A percentile compares a stretch with the other conserved stretches of the same genome.
phyloP scores from a whole-genome alignment of 2,113 vertebrate genomes.

The Syngnathus typhle region DNA sequence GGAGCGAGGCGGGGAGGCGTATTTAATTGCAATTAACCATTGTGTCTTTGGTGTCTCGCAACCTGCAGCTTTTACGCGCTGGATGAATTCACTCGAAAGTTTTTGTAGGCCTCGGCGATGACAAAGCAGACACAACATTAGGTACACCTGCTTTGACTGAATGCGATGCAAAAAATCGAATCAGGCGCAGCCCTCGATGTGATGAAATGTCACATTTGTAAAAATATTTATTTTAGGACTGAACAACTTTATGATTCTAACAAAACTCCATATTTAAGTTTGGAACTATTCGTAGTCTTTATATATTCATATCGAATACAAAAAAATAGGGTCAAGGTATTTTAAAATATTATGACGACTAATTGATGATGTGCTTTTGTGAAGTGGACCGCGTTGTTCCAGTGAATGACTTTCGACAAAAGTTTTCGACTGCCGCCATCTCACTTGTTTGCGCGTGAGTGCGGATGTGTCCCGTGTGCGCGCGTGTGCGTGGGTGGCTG shows the following conservation, averaged over 20 bases:
- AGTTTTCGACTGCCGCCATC: not conserved
- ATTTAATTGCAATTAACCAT: conserved; percentile 75
- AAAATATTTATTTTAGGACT: too few species aligned
- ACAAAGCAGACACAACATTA: not conserved
- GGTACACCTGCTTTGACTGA: conserved; percentile 2
- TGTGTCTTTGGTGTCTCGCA: conserved; percentile 64
- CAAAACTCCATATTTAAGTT: too few species aligned
- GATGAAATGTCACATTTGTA: too few species aligned
- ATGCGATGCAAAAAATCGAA: too few species aligned
- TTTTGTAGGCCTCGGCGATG: conserved; percentile 10
- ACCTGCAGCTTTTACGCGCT: conserved; percentile 53
- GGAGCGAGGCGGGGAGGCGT: conserved; percentile 63
- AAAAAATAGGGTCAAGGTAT: too few species aligned
- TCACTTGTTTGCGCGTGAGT: conserved; percentile 16
- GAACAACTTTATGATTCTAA: too few species aligned
- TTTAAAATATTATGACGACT: too few species aligned
- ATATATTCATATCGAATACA: too few species aligned
- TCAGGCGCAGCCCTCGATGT: too few species aligned
- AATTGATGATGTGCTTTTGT: too few species aligned
- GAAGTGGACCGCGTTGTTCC: not conserved
- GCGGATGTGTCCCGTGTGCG: conserved; percentile 4
- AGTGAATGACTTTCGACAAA: not conserved
- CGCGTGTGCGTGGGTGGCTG: conserved; percentile 49
- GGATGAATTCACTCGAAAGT: conserved; percentile 42
- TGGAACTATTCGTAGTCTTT: too few species aligned